These are phyloP conservation scores for Pissodes strobi DNA, from an alignment of 1,140 invertebrate genomes.

Conservation along the genomic window DNA sequence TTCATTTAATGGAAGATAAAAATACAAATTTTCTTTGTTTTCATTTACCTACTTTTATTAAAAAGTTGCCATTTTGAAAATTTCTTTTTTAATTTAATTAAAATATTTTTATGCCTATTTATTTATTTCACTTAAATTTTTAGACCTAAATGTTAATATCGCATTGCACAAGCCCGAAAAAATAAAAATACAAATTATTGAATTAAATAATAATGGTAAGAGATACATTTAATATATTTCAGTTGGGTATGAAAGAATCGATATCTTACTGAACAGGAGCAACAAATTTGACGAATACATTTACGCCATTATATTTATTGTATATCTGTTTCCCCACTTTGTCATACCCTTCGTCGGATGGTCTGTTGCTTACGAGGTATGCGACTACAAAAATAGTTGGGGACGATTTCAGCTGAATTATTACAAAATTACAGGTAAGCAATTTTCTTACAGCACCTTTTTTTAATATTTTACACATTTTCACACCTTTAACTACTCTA, in stretches of 20 bases:
- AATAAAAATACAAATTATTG: no score
- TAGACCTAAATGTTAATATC: no score
- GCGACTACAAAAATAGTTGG: conserved; percentile 67
- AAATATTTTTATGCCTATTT: no score
- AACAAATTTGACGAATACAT: conserved; percentile 67
- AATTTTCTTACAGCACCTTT: no score
- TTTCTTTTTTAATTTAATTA: no score
- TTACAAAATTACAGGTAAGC: conserved; percentile 54
- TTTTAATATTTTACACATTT: no score
- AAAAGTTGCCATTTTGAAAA: not conserved
- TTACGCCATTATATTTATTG: conserved; percentile 64
- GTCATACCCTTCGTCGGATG: conserved; percentile 68
- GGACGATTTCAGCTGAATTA: conserved; percentile 57
- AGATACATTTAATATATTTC: conserved; percentile 43
- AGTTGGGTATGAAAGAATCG: conserved; percentile 62
- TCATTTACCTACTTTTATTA: no score
- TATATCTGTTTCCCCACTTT: conserved; percentile 67
- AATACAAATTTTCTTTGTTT: not conserved
- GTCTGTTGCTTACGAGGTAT: conserved; percentile 66
- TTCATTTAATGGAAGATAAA: no score
- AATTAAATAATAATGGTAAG: no score
- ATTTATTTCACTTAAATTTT: no score
- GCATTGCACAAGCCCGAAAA: no score
- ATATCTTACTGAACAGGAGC: conserved; percentile 60
- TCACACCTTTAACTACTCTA: no score